A percentile compares a stretch with the other conserved stretches of the same genome.
These are phyloP conservation scores for Aphelenchoides besseyi DNA, from an alignment of 1,140 invertebrate species.

Conservation along the genomic window DNA sequence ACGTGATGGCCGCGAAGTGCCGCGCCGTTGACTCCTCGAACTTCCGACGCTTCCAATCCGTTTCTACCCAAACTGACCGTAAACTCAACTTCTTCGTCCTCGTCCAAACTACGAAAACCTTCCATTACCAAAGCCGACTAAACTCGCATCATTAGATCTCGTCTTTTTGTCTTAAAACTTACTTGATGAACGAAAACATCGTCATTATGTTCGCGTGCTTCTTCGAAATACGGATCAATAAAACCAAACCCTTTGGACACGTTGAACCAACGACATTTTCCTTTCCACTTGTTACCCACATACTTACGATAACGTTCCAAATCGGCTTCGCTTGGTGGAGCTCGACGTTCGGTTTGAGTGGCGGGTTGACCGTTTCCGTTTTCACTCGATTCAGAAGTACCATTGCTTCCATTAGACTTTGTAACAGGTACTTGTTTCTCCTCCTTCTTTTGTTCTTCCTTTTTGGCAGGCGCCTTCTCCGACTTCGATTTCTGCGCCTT, in stretches of 20 bases:
- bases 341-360: background rate
- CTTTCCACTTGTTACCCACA: conserved; percentile 16
- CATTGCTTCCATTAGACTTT: background rate
- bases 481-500: background rate
- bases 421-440: background rate
- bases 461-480: background rate
- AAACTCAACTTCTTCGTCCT: conserved; percentile 19
- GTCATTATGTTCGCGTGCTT: background rate
- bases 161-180: background rate
- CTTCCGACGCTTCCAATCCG: conserved; percentile 14
- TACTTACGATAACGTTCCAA: background rate
- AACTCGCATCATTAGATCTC: background rate
- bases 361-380: background rate
- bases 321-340: background rate
- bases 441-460: background rate
- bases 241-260: conserved; percentile 19
- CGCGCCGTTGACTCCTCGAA: background rate
- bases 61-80: background rate
- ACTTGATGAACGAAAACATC: conserved; percentile 20
- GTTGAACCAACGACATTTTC: conserved; percentile 11
- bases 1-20: conserved; percentile 6
- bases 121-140: conserved; percentile 11
- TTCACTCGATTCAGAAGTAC: background rate
- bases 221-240: conserved; percentile 13
- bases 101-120: conserved; percentile 1